These are phyloP conservation scores for Galago senegalensis DNA, from an alignment of 2,797 vertebrate genomes.

Conservation along the genomic window DNA sequence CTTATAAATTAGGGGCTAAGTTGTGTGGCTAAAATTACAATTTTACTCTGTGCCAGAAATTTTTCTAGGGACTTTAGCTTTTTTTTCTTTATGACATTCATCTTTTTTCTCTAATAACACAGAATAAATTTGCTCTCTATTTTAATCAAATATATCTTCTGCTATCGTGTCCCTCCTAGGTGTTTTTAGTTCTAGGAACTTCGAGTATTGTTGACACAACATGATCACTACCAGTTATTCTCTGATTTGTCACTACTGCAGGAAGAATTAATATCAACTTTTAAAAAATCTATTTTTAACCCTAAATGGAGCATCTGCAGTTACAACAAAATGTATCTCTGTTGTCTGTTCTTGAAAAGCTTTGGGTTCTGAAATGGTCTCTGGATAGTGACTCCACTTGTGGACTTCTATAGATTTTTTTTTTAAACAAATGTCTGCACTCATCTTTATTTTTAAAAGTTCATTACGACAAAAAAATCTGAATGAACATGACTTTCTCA, in stretches of 20 bases:
- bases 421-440: neutral
- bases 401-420: neutral
- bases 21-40: neutral
- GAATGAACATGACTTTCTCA: neutral
- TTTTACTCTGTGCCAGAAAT: neutral
- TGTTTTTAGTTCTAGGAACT: neutral
- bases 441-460: slow-evolving; percentile 4
- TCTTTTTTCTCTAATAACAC: neutral
- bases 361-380: neutral
- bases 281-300: slow-evolving; percentile 13
- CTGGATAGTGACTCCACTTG: neutral
- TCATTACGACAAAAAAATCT: neutral
- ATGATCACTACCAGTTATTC: neutral
- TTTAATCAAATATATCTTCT: neutral
- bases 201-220: neutral
- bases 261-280: slow-evolving; percentile 21
- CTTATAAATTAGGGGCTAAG: neutral
- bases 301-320: neutral
- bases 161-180: neutral
- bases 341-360: slow-evolving; percentile 19
- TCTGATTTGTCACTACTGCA: neutral
- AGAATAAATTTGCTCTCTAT: neutral
- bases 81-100: neutral
- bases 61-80: slow-evolving; percentile 8
- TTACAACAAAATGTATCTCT: neutral